Conservation (phyloP, 1,140 invertebrate genomes). For the Heliconius nattereri region DNA sequence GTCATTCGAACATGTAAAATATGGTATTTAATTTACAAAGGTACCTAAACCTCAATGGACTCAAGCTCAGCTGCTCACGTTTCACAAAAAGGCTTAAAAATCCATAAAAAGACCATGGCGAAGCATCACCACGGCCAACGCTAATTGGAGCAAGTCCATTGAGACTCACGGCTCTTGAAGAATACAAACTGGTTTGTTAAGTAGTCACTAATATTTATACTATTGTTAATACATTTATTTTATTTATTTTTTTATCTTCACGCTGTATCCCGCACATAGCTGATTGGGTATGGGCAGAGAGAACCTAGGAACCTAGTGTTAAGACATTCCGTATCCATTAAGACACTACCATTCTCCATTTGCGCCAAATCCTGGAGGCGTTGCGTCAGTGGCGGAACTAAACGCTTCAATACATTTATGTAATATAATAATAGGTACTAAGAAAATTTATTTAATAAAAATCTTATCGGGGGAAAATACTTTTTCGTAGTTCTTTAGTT, state of each 20-base stretch:
- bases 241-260: neutral
- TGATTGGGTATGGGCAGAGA: no score
- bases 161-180: neutral
- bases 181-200: neutral
- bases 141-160: conserved; percentile 9
- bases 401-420: no score
- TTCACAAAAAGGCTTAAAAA: neutral
- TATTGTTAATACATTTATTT: no score
- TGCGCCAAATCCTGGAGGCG: no score
- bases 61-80: neutral
- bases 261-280: no score
- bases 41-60: neutral
- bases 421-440: no score
- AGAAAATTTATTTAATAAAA: no score
- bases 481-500: neutral
- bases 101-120: conserved; percentile 12
- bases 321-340: neutral
- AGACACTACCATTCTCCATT: no score
- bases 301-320: neutral
- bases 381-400: no score
- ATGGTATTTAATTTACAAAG: neutral
- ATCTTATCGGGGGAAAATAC: no score
- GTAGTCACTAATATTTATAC: no score
- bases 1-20: neutral
- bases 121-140: conserved; percentile 12